Percentiles rank a stretch among this genome's conserved stretches.
These are phyloP conservation scores for Diuraphis noxia DNA, from an alignment of 1,140 invertebrate genomes.

Conservation along the genomic window DNA sequence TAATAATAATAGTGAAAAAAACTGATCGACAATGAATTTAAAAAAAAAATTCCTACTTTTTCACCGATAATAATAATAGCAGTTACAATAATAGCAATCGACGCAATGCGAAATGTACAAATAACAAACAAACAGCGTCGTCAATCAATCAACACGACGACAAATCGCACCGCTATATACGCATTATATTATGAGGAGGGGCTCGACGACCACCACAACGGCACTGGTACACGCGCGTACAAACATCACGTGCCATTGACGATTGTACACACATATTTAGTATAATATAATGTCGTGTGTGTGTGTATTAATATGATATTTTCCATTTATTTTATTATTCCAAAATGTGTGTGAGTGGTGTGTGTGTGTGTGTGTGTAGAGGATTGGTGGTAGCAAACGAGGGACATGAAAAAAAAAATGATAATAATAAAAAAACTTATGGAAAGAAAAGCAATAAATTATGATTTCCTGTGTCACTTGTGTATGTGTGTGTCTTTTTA, in stretches of 20 bases:
- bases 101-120: conserved; percentile 22
- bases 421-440: conserved; percentile 13
- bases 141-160: conserved; percentile 38
- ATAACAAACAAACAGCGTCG: conserved; percentile 15
- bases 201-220: background rate
- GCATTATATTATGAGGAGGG: background rate
- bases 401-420: background rate
- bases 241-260: conserved; percentile 16
- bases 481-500: conserved; percentile 24
- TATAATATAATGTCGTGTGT: background rate
- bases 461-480: conserved; percentile 25
- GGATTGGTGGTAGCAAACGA: background rate
- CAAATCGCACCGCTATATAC: background rate
- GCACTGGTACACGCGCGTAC: conserved; percentile 36
- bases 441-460: conserved; percentile 50
- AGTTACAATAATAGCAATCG: background rate
- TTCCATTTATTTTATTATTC: conserved; percentile 42
- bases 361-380: background rate
- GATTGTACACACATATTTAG: background rate
- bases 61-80: background rate
- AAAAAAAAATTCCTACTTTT: background rate
- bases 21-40: background rate
- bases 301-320: background rate
- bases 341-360: background rate
- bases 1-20: background rate